These are phyloP conservation scores for Tretioscincus oriximinensis DNA, from an alignment of 2,113 vertebrate genomes.

Conservation along the genomic window DNA sequence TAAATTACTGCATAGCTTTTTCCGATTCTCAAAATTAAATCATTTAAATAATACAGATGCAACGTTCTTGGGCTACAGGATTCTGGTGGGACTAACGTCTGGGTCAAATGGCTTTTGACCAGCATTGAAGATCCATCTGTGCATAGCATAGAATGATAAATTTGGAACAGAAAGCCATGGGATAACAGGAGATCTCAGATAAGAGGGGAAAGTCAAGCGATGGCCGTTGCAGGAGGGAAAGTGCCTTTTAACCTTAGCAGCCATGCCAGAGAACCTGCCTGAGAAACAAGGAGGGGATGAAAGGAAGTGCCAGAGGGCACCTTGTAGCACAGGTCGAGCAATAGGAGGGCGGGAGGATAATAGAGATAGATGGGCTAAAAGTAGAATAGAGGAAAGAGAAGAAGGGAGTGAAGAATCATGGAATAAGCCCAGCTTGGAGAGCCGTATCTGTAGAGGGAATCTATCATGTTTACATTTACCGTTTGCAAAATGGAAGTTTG, in stretches of 20 bases:
- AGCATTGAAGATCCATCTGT: neutral
- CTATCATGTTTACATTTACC: neutral
- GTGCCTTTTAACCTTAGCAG: constrained; percentile 6
- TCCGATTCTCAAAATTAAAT: neutral
- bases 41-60: neutral
- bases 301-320: constrained; percentile 26
- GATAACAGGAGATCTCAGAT: neutral
- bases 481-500: constrained; percentile 8
- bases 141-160: neutral
- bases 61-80: neutral
- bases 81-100: neutral
- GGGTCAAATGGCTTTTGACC: neutral
- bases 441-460: neutral
- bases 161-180: constrained; percentile 8
- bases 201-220: constrained; percentile 9
- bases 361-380: neutral
- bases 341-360: constrained; percentile 1
- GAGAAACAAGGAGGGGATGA: constrained; percentile 11
- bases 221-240: constrained; percentile 1
- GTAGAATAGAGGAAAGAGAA: constrained; percentile 1
- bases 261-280: constrained; percentile 9
- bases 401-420: neutral
- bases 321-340: constrained; percentile 7
- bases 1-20: neutral
- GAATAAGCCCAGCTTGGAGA: neutral